Percentiles rank a stretch among this genome's conserved stretches.
Evolutionary conservation across 2,113 vertebrate species (phyloP).

Genomic region (Pelmatolapia mariae): DNA sequence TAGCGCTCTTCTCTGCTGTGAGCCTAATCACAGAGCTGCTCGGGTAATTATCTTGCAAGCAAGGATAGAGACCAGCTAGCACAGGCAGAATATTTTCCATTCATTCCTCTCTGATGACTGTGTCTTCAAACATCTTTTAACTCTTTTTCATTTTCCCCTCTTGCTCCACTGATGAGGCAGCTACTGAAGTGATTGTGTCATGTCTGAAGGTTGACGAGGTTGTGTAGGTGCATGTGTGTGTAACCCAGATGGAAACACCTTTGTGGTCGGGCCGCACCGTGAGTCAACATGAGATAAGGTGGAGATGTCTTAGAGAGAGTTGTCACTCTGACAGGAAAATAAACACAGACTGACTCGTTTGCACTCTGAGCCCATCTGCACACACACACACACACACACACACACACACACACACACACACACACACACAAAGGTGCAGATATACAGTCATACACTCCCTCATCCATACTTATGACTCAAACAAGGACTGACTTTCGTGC

Average conservation of each 20-base stretch:
- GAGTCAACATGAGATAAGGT: slow-evolving; percentile 36
- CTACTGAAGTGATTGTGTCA: slow-evolving; percentile 16
- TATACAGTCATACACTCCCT: background rate
- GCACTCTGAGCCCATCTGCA: background rate
- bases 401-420: too few species aligned
- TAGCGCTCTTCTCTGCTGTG: background rate
- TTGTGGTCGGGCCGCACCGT: background rate
- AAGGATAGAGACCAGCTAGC: background rate
- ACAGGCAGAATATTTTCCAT: background rate
- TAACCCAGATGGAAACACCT: slow-evolving; percentile 3
- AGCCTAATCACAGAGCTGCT: slow-evolving; percentile 24
- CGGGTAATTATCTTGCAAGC: slow-evolving; percentile 30
- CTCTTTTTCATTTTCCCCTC: background rate
- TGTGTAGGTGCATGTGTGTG: background rate
- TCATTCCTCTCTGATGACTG: background rate
- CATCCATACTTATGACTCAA: background rate
- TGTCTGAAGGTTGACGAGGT: background rate
- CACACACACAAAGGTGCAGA: background rate
- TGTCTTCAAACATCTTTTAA: slow-evolving; percentile 5
- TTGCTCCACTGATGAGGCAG: background rate
- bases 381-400: background rate
- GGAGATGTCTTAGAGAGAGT: background rate
- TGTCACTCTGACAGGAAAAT: background rate
- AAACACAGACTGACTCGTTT: background rate
- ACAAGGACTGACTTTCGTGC: background rate